Base-by-base conservation (phyloP, 2,113 vertebrate genomes). In the Megalops atlanticus region DNA sequence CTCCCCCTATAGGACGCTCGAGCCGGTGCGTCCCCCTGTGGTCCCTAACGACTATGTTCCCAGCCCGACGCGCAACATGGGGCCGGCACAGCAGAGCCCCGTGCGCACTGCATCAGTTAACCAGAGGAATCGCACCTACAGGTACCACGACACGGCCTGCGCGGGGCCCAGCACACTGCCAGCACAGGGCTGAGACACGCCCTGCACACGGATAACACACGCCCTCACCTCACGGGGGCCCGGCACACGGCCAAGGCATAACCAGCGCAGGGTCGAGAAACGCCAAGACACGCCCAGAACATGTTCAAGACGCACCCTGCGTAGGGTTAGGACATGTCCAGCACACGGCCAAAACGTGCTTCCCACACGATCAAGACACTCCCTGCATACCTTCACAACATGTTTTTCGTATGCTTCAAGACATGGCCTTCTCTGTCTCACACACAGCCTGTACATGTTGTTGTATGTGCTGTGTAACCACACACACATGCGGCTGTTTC, bases 101-200 rank as follows among this genome's bases (percentile, higher is more conserved):
- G 96, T 96, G 90, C 96, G 97, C 93, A 98, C 96, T 89, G 96
- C 97, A 92, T 98, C 98, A 81, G 96, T 99, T 88, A 98, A 97
- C 95, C 98, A 99, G 94, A 97, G 98, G 96, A 99, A 95, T 92
- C 98, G 98, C 95, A 99, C 98, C 77, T 99, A 99, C 98, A 99
- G 98, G 98, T 99, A 99, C 92, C 94, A 88, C 76, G 82, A 40
- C 81, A 73, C 80, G 54, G 69, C 43, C 64, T 18, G 14, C 27
- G 31, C 64, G 31, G n/a, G n/a, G 10, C n/a, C 2, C n/a, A 24
- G 58, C 58, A 64, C 24, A 24, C 58, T n/a, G 24, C 52, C 52
- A 3, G 8, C 3, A 58, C 24, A 5, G 5, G 52, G 52, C 52
- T 64, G 2, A 11, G 10, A 27, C 64, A 69, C 27, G n/a, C 64